Evolutionary conservation across 2,888 invertebrate genomes (phyloP).

Genomic region (Lamellibrachia satsuma): DNA sequence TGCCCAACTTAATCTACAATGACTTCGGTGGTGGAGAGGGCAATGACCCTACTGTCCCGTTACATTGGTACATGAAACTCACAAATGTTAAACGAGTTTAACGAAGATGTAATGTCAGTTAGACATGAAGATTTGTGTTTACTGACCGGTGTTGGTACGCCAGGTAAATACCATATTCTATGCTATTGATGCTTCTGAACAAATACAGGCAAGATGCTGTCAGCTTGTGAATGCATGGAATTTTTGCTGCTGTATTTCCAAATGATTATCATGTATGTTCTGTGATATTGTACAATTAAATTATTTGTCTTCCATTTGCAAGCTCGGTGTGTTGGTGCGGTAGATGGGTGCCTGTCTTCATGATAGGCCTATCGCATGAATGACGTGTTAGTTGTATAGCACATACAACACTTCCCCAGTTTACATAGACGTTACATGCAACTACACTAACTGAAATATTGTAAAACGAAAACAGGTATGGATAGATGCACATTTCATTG

Average conservation of each 20-base stretch:
- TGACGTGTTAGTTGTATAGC: no score
- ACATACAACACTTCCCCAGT: no score
- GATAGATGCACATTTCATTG: no score
- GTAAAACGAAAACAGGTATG: neutral
- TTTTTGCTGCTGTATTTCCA: neutral
- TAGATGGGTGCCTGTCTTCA: neutral
- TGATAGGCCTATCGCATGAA: no score
- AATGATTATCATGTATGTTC: neutral
- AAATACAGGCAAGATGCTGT: neutral
- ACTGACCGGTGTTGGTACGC: neutral
- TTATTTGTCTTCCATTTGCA: neutral
- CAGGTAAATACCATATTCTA: neutral
- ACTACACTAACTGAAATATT: neutral
- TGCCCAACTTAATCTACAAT: neutral
- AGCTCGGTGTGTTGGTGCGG: neutral
- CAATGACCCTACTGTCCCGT: neutral
- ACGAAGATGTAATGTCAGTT: no score
- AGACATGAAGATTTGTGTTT: neutral
- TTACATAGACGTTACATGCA: neutral
- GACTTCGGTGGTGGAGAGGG: neutral
- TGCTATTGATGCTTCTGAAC: neutral
- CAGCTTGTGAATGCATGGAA: neutral
- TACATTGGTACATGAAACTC: neutral
- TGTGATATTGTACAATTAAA: conserved; percentile 3
- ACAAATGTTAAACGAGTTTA: neutral